phyloP scores from a whole-genome alignment of 1,140 invertebrate species.

The Mamestra configurata region DNA sequence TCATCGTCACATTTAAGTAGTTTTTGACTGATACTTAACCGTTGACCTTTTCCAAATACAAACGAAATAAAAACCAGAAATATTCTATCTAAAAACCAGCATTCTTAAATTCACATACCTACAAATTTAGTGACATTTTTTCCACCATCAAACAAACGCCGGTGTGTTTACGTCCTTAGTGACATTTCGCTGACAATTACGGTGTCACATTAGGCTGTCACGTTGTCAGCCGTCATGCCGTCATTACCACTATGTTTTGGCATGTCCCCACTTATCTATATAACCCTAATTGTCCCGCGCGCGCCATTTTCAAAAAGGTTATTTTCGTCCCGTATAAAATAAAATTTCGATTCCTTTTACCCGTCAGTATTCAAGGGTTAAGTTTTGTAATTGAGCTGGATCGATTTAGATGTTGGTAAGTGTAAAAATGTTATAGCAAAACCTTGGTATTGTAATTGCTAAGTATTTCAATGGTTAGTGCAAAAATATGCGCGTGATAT shows the following conservation, averaged over 20 bases:
- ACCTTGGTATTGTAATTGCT: conserved; percentile 13
- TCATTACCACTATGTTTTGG: conserved; percentile 57
- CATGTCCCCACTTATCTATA: conserved; percentile 40
- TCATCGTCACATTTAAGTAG: neutral
- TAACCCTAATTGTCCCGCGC: conserved; percentile 44
- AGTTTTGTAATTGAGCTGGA: conserved; percentile 10
- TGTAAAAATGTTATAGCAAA: conserved; percentile 2
- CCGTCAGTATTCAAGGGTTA: neutral
- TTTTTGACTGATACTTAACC: neutral
- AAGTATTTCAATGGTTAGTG: neutral
- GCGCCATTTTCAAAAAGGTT: conserved; percentile 29
- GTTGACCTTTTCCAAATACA: neutral
- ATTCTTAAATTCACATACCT: conserved; percentile 1
- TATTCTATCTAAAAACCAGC: neutral
- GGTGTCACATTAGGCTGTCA: conserved; percentile 62
- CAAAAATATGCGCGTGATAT: conserved; percentile 15
- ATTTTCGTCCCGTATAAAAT: neutral
- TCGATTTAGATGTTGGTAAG: neutral
- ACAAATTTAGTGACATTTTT: neutral
- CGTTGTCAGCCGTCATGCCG: conserved; percentile 42
- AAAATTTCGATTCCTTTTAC: neutral
- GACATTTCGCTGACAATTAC: conserved; percentile 60
- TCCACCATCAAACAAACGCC: neutral
- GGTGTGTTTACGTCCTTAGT: conserved; percentile 46
- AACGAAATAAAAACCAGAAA: neutral